These are phyloP conservation scores for Calyptomena viridis DNA, from an alignment of 2,113 vertebrate genomes.

Conservation along the genomic window DNA sequence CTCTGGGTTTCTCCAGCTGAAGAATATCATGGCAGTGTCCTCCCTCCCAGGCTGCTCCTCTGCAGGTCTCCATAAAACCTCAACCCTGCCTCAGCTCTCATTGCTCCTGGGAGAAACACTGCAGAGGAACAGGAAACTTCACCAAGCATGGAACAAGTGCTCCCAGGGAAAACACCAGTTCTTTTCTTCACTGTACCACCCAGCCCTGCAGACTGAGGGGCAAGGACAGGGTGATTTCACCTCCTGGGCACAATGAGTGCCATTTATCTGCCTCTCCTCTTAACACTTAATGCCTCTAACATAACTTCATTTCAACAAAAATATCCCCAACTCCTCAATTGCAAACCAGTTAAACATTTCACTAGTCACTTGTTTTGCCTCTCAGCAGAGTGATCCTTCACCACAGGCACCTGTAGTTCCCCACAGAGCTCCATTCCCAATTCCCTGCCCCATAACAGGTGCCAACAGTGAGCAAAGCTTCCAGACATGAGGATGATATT, in stretches of 20 bases:
- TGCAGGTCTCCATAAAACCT: not conserved
- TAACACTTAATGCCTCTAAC: not conserved
- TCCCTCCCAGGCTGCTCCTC: not conserved
- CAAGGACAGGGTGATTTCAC: not conserved
- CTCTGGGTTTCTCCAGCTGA: not conserved
- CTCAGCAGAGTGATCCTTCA: not conserved
- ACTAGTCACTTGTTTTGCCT: not conserved
- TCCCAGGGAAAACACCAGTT: not conserved
- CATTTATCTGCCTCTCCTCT: not conserved
- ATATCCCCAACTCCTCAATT: not conserved
- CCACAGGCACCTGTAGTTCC: not conserved
- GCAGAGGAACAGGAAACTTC: not conserved
- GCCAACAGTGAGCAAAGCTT: not conserved
- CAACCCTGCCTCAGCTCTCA: rapidly evolving
- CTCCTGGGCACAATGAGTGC: not conserved
- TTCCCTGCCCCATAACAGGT: not conserved
- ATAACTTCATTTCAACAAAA: not conserved
- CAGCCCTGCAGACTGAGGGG: not conserved
- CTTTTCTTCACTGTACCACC: not conserved
- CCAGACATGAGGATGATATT: not conserved
- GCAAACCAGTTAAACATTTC: not conserved
- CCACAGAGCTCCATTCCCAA: not conserved
- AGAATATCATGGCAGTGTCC: not conserved
- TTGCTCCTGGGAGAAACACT: not conserved
- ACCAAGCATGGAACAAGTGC: rapidly evolving